A percentile compares a stretch with the other conserved stretches of the same genome.
Conservation (phyloP, 2,797 vertebrate species). For the Diglossa cyanea region DNA sequence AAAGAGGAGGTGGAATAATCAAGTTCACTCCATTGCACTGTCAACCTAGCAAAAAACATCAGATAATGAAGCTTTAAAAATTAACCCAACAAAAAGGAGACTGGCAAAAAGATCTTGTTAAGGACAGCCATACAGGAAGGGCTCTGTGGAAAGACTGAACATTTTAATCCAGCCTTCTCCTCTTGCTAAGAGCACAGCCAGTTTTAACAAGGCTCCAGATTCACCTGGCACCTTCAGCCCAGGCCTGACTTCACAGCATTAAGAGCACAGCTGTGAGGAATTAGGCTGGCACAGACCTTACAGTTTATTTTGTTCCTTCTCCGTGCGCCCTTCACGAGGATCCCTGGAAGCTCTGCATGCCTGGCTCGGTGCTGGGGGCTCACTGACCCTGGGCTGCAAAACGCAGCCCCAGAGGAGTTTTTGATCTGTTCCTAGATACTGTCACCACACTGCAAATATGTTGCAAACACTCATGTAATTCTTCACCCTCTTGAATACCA, state of each 20-base stretch:
- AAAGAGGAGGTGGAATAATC: slow-evolving; percentile 5
- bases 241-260: background rate
- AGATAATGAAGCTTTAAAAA: background rate
- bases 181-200: background rate
- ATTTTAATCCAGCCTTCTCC: background rate
- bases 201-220: rapidly evolving
- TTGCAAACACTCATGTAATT: background rate
- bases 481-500: background rate
- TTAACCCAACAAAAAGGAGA: background rate
- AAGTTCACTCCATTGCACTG: background rate
- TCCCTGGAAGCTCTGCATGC: background rate
- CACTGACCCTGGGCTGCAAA: background rate
- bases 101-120: background rate
- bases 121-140: background rate
- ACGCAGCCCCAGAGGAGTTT: background rate
- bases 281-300: background rate
- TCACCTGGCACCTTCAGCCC: background rate
- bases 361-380: background rate
- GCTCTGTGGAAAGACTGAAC: background rate
- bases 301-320: background rate
- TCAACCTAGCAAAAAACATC: background rate
- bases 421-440: background rate
- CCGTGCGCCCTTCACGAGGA: rapidly evolving
- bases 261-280: background rate
- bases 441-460: background rate